phyloP scores from a whole-genome alignment of 2,113 vertebrate genomes.

The Rhegmatorhina hoffmannsi region DNA sequence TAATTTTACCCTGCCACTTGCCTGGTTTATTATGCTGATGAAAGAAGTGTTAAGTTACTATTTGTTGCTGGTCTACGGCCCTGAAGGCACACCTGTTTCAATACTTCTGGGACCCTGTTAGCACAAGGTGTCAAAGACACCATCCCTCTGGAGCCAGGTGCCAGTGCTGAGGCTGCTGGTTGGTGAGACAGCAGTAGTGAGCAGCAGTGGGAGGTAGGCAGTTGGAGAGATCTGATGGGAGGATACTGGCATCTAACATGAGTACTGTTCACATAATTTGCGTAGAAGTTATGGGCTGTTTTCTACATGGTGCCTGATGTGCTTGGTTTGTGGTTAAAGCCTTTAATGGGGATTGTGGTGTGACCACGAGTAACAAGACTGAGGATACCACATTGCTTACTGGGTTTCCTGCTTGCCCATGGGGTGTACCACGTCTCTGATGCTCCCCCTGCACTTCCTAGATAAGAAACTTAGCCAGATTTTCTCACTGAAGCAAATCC shows the following conservation, averaged over 20 bases:
- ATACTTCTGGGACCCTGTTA: neutral
- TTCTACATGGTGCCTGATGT: neutral
- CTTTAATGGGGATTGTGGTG: neutral
- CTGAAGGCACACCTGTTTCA: neutral
- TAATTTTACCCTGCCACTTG: fast-evolving
- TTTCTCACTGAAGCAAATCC: neutral
- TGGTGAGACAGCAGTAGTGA: neutral
- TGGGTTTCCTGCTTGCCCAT: neutral
- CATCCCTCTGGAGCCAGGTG: neutral
- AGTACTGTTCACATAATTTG: neutral
- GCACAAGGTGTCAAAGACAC: neutral
- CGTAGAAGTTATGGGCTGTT: neutral
- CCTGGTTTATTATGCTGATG: neutral
- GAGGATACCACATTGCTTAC: neutral
- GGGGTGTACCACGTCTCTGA: neutral
- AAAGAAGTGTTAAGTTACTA: neutral
- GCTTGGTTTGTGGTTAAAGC: neutral
- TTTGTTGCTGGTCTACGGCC: neutral
- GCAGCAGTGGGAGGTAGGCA: neutral
- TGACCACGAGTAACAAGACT: neutral
- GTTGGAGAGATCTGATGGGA: neutral
- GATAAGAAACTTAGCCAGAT: neutral
- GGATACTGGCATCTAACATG: neutral
- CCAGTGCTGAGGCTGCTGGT: neutral
- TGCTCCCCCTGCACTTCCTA: neutral